Percentiles rank a stretch among this genome's conserved stretches.
Evolutionary conservation across 2,113 vertebrate species (phyloP).

Genomic region (Chloroceryle aenea): DNA sequence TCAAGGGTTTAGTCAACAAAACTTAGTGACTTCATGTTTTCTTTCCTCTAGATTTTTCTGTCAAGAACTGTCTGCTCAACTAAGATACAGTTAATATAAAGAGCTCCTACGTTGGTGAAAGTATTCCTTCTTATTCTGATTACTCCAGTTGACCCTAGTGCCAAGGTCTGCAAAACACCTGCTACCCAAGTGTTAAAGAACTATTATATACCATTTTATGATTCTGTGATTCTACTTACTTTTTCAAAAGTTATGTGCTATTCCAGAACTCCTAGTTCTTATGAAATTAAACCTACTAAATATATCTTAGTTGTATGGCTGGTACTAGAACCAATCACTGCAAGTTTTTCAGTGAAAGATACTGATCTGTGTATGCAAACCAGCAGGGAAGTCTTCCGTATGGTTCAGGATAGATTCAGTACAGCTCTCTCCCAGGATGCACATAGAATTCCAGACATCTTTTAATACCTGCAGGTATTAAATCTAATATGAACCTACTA

Average conservation of each 20-base stretch:
- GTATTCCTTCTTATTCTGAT: not conserved
- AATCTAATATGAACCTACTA: not conserved
- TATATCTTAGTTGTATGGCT: constrained; percentile 6
- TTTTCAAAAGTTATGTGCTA: not conserved
- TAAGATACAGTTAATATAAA: not conserved
- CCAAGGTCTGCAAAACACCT: not conserved
- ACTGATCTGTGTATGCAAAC: not conserved
- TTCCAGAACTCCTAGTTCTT: constrained; percentile 8
- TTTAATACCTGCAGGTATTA: not conserved
- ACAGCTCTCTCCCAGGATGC: not conserved
- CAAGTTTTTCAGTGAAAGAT: not conserved
- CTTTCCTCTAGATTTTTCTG: not conserved
- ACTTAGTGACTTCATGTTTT: not conserved
- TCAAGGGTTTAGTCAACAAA: not conserved
- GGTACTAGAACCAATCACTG: not conserved
- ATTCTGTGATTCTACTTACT: not conserved
- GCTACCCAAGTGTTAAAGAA: not conserved
- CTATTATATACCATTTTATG: not conserved
- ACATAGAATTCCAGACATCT: not conserved
- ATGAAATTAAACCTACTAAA: not conserved
- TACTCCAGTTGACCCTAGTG: not conserved
- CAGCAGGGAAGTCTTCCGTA: not conserved
- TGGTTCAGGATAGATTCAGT: not conserved
- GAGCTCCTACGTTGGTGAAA: not conserved
- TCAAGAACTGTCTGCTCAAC: not conserved